Evolutionary conservation across 2,888 invertebrate species (phyloP), one percentile per base, ranked within the genome.

Genomic region (Eustalomyia histrio): DNA sequence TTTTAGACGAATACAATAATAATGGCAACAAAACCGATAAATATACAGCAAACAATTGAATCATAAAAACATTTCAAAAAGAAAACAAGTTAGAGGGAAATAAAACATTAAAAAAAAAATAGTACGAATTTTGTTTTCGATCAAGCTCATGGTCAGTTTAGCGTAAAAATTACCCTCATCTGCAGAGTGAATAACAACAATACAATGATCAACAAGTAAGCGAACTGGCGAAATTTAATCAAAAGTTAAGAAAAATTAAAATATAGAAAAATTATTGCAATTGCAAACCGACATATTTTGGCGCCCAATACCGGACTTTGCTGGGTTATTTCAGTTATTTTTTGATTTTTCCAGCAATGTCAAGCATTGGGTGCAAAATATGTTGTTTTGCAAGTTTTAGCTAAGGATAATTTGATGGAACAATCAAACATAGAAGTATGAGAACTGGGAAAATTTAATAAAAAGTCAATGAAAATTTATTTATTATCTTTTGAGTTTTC

Each of bases 121-220:
- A 18, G 17, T 29, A 65, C 16, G 35, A 39, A 53, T 39, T 16
- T 21, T 55, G 17, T 17, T n/a, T 74, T 67, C 18, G 57, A 57
- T 67, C 63, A 64, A n/a, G 65, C 67, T 80, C 80, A 80, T 68
- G 76, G 81, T 53, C 81, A 81, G 47, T 72, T 78, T 43, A 65
- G 69, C 57, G 69, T 67, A 67, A 71, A 74, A 81, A 35, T 81
- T 55, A 61, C 69, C 71, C 74, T 71, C 69, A 68, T 64, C 64
- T 75, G 47, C 18, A 16, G 18, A 35, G 64, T 64, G 18, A 50
- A 64, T 29, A 35, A 57, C 18, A 35, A 43, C 10, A 61, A 43
- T 2, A 53, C 12, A 12, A 39, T 39, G 39, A 2, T 10, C 10
- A 39, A 3, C 9, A 39, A 39, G 39, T 39, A 39, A 1, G 29